phyloP scores from a whole-genome alignment of 2,888 invertebrate genomes.

The Nematopogon swammerdamellus region DNA sequence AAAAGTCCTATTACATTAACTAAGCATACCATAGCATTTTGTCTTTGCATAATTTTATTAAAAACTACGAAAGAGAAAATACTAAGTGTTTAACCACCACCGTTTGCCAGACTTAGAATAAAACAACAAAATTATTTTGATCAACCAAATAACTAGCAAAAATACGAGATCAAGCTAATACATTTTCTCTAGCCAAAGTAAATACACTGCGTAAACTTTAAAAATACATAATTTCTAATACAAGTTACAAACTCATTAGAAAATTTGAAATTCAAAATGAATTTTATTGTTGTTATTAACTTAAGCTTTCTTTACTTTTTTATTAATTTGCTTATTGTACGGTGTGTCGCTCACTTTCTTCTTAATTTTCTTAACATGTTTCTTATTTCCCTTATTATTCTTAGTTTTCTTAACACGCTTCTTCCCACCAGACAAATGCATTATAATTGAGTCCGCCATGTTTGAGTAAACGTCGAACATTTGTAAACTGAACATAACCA shows the following conservation, averaged over 20 bases:
- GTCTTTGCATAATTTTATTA: background rate
- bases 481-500: conserved; percentile 31
- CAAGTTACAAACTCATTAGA: no score
- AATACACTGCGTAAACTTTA: no score
- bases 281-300: no score
- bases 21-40: background rate
- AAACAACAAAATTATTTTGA: no score
- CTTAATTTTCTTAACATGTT: background rate
- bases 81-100: background rate
- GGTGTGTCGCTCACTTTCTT: background rate
- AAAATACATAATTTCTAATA: no score
- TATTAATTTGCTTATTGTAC: background rate
- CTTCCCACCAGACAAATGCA: no score
- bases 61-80: background rate
- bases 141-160: no score
- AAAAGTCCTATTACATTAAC: background rate
- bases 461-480: conserved; percentile 30
- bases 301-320: background rate
- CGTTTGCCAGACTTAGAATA: no score
- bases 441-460: conserved; percentile 23
- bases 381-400: background rate
- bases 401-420: background rate
- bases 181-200: no score
- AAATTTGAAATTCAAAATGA: no score
- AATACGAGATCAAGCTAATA: no score